Evolutionary conservation across 2,888 invertebrate genomes (phyloP), one percentile per base, ranked within the genome.

Genomic region (Nymphalis c-album): DNA sequence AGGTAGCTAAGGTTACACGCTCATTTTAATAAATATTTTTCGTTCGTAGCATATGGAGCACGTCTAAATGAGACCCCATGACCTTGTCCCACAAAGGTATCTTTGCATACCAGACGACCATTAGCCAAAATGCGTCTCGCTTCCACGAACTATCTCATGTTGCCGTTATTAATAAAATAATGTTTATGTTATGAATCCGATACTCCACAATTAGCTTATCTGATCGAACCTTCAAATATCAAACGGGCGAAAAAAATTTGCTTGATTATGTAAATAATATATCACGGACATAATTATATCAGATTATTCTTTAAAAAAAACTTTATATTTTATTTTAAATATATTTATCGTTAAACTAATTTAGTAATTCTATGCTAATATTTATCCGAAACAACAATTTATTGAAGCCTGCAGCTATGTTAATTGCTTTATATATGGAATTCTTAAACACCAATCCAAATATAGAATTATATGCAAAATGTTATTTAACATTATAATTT

Each of bases 91-190:
- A 51, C 59, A 60, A 60, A 51, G 62, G 20, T 35, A 57, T 60
- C 55, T 55, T 62, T 31, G 31, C 70, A 69, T 69, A 71, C 67
- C 67, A 69, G 68, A 66, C 63, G 57, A 59, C 60, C 64, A 68
- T 69, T 71, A 61, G 68, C 67, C 61, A 70, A 72, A 68, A 74
- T 53, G 47, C 62, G 69, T 46, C 63, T 57, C 61, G 59, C 71
- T 73, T 73, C 70, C 48, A 22, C 66, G 71, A 71, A 70, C n/a
- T 60, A 55, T 31, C 67, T 71, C 71, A 45, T 16, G 63, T 71
- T 71, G 55, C 65, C 63, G 53, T 60, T 64, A 47, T 8, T 35
- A 58, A 26, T n/a, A 64, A 48, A 57, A 50, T 46, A 13, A 40
- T 67, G 60, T 48, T 63, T 51, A 62, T 62, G 45, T 67, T 68